Evolutionary conservation across 2,888 invertebrate genomes (phyloP).

Genomic region (Heliconius cydno): DNA sequence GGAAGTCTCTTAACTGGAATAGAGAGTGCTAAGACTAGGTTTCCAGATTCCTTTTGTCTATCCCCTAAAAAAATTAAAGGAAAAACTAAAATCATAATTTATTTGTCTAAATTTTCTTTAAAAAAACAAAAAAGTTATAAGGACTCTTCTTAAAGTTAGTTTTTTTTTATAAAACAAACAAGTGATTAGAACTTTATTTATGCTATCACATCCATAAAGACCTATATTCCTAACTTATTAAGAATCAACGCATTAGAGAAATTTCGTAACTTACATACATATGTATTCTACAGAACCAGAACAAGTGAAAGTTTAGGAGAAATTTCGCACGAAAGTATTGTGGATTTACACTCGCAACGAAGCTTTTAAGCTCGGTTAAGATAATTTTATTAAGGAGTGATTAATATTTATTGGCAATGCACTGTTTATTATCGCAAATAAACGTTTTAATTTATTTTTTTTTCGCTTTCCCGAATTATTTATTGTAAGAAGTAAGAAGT

Average conservation of each 20-base stretch:
- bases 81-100: no score
- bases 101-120: no score
- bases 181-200: no score
- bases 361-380: constrained; percentile 37
- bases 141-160: not conserved
- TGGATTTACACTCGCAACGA: constrained; percentile 26
- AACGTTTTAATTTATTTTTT: not conserved
- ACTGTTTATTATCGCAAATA: not conserved
- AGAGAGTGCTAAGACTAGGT: no score
- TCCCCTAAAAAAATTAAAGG: no score
- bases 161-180: not conserved
- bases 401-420: not conserved
- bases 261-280: constrained; percentile 3
- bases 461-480: not conserved
- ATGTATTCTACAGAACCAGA: constrained; percentile 57
- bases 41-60: no score
- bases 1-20: no score
- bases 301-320: constrained; percentile 69
- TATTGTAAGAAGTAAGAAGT: no score
- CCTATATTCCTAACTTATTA: constrained; percentile 3
- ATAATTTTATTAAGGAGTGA: not conserved
- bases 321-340: constrained; percentile 57
- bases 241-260: constrained; percentile 18
- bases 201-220: not conserved
- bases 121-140: no score